phyloP scores from a whole-genome alignment of 1,140 invertebrate genomes.

The Akabosia matsudoensis region DNA sequence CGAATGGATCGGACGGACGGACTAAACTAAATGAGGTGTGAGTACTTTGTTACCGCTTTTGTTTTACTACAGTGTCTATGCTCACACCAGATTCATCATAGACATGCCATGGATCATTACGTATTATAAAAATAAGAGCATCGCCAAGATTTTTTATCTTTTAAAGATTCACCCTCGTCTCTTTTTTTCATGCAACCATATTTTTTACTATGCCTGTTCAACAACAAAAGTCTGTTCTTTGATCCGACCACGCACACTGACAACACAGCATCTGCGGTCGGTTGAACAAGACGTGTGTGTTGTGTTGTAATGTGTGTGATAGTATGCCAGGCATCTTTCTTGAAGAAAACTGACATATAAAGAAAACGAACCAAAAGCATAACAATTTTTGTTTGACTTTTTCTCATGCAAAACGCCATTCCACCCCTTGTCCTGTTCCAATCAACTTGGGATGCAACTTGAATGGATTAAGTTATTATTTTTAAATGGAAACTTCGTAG shows the following conservation, averaged over 20 bases:
- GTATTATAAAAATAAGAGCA: not conserved
- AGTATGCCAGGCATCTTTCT: no score
- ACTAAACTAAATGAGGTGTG: no score
- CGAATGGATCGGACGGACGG: no score
- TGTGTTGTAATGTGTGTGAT: no score
- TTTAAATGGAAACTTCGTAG: no score
- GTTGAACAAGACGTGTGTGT: not conserved
- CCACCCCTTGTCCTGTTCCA: not conserved
- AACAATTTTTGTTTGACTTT: not conserved
- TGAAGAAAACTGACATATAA: not conserved
- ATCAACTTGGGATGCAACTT: no score
- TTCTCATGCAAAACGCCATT: not conserved
- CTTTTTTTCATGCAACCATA: not conserved
- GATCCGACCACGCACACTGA: not conserved
- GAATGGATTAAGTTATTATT: no score
- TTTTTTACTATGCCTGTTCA: not conserved
- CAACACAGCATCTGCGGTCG: not conserved
- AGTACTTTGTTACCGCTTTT: no score
- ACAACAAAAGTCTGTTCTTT: constrained; percentile 21
- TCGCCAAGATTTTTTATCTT: constrained; percentile 15
- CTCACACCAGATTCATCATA: not conserved
- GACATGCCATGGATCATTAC: not conserved
- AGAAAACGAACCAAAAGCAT: not conserved
- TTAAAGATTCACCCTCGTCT: constrained; percentile 15
- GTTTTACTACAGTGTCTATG: no score